Conservation (phyloP, 2,797 vertebrate species). For the Dallia pectoralis region DNA sequence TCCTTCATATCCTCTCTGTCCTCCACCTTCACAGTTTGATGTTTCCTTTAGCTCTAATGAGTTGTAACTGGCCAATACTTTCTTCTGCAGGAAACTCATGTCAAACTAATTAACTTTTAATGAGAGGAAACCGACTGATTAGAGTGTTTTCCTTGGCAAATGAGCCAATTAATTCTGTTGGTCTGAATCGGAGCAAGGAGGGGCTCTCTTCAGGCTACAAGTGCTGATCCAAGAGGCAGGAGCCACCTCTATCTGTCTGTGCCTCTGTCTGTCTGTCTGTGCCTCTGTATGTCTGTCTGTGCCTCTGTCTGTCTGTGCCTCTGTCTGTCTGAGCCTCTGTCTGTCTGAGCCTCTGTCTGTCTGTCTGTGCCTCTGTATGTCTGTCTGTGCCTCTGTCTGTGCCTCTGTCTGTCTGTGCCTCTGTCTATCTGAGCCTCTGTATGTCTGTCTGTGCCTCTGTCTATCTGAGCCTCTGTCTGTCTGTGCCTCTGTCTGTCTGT, state of each 20-base stretch:
- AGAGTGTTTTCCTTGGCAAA: conserved; percentile 88
- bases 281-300: too few relatives aligned
- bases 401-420: too few relatives aligned
- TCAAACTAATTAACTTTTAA: conserved; percentile 87
- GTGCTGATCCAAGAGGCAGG: conserved; percentile 5
- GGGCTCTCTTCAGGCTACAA: not conserved
- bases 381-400: too few relatives aligned
- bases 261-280: not conserved
- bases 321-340: too few relatives aligned
- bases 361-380: not conserved
- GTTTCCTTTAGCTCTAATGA: conserved; percentile 80
- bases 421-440: too few relatives aligned
- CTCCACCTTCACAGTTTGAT: conserved; percentile 64
- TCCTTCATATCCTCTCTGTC: conserved; percentile 45
- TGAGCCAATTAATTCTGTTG: conserved; percentile 82
- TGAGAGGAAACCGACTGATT: conserved; percentile 88
- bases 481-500: not conserved
- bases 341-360: not conserved
- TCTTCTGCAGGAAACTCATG: conserved; percentile 83
- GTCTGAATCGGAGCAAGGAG: conserved; percentile 60
- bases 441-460: too few relatives aligned
- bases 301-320: too few relatives aligned
- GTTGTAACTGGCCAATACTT: conserved; percentile 82
- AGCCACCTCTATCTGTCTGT: not conserved
- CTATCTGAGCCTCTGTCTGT: not conserved